A percentile compares a stretch with the other conserved stretches of the same genome.
Conservation (phyloP, 1,140 invertebrate species). For the Sarcophaga bullata region DNA sequence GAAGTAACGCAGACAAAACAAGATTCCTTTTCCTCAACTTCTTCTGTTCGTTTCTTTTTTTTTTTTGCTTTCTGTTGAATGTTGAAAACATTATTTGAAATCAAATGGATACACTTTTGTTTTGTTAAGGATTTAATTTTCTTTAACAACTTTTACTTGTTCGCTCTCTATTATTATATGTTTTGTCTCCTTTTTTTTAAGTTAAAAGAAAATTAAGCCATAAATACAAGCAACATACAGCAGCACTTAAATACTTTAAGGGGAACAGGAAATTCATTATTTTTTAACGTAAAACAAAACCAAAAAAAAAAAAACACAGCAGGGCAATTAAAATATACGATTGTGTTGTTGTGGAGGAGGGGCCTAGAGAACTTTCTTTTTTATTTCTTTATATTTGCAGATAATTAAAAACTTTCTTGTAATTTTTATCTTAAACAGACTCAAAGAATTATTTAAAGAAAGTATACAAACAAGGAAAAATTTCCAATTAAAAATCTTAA, state of each 20-base stretch:
- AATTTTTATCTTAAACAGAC: conserved; percentile 8
- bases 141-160: background rate
- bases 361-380: too few relatives aligned
- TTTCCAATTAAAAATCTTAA: background rate
- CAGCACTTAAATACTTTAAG: background rate
- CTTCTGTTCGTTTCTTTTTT: too few relatives aligned
- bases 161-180: background rate
- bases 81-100: background rate
- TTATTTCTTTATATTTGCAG: background rate
- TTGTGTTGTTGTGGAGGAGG: too few relatives aligned
- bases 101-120: background rate
- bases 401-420: background rate
- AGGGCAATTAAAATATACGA: background rate
- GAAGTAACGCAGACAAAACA: background rate
- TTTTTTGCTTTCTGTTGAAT: too few relatives aligned
- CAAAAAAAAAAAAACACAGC: too few relatives aligned
- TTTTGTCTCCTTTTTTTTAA: background rate
- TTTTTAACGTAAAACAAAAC: background rate
- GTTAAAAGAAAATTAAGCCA: background rate
- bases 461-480: background rate
- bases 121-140: conserved; percentile 15
- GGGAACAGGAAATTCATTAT: background rate
- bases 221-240: background rate
- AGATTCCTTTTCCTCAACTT: too few relatives aligned
- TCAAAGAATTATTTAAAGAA: background rate